A percentile compares a stretch with the other conserved stretches of the same genome.
phyloP scores from a whole-genome alignment of 2,797 vertebrate species.

The Platalea minor region DNA sequence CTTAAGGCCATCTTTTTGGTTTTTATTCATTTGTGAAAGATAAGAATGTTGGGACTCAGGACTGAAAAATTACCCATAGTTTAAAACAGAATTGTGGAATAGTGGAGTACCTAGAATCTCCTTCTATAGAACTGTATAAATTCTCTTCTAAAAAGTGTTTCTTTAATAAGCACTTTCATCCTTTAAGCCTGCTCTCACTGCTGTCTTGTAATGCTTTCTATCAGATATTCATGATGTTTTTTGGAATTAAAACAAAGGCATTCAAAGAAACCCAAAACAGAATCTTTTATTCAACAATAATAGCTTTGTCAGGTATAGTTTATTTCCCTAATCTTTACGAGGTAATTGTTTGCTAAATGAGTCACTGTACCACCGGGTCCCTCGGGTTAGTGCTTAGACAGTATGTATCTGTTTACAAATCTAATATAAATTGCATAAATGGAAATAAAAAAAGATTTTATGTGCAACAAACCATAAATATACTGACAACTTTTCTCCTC shows the following conservation, averaged over 20 bases:
- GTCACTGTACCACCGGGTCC: not conserved
- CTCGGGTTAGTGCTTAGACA: constrained; percentile 48
- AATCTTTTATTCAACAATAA: not conserved
- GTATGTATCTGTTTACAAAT: constrained; percentile 59
- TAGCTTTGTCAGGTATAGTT: constrained; percentile 45
- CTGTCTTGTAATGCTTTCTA: constrained; percentile 1
- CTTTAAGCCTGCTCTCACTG: not conserved
- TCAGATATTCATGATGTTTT: not conserved
- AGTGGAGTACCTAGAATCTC: not conserved
- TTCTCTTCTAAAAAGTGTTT: not conserved
- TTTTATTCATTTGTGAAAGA: not conserved
- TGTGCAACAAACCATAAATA: not conserved
- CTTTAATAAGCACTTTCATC: not conserved
- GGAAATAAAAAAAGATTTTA: not conserved
- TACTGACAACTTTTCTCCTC: not conserved
- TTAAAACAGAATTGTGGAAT: not conserved
- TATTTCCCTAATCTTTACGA: constrained; percentile 62
- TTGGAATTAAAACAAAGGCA: not conserved
- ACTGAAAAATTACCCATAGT: not conserved
- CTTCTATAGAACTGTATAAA: not conserved
- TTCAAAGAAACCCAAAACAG: not conserved
- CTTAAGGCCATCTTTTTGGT: not conserved
- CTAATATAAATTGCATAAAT: constrained; percentile 60
- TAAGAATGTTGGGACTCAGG: not conserved
- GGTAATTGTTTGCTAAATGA: constrained; percentile 67